Base-by-base conservation (phyloP, 1,140 invertebrate genomes). In the Camponotus pennsylvanicus region DNA sequence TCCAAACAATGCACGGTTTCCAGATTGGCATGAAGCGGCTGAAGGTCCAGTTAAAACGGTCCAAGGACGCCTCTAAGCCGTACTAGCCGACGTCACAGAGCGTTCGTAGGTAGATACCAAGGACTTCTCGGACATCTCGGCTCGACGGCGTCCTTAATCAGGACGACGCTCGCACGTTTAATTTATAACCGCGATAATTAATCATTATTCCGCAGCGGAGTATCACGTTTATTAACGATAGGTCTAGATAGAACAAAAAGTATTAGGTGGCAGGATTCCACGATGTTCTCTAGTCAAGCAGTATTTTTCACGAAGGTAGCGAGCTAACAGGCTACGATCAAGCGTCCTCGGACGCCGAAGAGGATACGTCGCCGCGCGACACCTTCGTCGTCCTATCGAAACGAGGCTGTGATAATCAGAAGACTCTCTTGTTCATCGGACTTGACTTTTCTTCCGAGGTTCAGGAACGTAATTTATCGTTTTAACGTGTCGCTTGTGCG, bases 1-100 rank as follows among this genome's bases (percentile, higher is more conserved):
- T 99, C 92, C 97, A 98, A 94, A 98, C 98, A 91, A 99, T 99
- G 98, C 99, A 99, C 96, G 98, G 99, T 90, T 99, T 99, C 95
- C 98, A 99, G 96, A 98, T 99, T 95, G 98, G 98, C 93, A 99
- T 98, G 94, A 99, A 99, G 95, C 97, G 98, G 94, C 97, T 99
- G 89, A 99, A 99, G 97, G 99, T 99, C 94, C 98, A 99, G 96
- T 96, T 99, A 93, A 99, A 99, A 96, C 97, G 98, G 95, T 98
- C 98, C 91, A 99, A 99, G 96, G 98, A 99, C 95, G 96, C 97
- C 80, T 97, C 97, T 90, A 97, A 97, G 95, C 97, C 97, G 88
- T 98, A 98, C 95, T 98, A 98, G 94, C 94, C 94, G 93, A 93
- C 90, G 90, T 91, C 91, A 85, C 61, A 66, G 66, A 92, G 89